phyloP scores from a whole-genome alignment of 2,113 vertebrate genomes.

The Clarias macrocephalus region DNA sequence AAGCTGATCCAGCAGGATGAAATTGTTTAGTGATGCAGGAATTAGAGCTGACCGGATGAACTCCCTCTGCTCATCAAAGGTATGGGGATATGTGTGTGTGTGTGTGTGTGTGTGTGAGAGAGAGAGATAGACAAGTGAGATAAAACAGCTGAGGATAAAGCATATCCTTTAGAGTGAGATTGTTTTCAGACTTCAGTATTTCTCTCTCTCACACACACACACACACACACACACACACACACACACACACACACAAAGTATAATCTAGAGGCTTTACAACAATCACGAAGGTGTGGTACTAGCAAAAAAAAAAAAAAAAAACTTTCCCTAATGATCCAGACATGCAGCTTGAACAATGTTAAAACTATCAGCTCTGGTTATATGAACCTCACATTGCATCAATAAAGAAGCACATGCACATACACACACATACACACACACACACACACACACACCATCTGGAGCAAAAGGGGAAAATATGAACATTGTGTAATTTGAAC shows the following conservation, averaged over 20 bases:
- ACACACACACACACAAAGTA: not conserved
- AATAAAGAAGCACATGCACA: no score
- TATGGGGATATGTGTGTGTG: not conserved
- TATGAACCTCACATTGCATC: not conserved
- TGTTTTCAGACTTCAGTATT: not conserved
- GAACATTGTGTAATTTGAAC: not conserved
- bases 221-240: not conserved
- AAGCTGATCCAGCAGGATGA: constrained; percentile 1
- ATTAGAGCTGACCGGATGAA: constrained; percentile 13
- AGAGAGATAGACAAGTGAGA: no score
- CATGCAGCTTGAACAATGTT: not conserved
- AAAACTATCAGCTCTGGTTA: not conserved
- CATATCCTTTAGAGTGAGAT: not conserved
- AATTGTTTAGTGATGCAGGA: constrained; percentile 26
- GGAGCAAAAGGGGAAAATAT: not conserved
- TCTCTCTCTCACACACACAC: not conserved
- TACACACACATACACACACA: not conserved
- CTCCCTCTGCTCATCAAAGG: not conserved
- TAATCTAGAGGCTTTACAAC: not conserved
- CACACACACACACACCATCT: not conserved
- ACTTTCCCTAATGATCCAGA: not conserved
- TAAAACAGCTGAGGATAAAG: not conserved
- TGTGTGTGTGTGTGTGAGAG: not conserved
- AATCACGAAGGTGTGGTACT: not conserved
- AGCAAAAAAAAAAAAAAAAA: not conserved